phyloP scores from a whole-genome alignment of 2,113 vertebrate species.

The Manacus vitellinus region DNA sequence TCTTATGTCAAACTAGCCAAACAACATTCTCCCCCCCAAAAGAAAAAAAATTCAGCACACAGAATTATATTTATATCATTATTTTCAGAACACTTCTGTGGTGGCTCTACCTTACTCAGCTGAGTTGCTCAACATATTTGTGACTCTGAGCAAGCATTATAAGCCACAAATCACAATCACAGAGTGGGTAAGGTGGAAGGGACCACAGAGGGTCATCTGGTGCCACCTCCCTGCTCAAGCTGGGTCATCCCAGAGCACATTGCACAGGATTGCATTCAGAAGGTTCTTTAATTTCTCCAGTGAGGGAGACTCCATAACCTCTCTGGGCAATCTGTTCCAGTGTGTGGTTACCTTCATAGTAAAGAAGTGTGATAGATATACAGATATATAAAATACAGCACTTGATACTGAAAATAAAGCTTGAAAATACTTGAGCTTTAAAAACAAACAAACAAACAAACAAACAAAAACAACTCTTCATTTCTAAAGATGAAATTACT shows the following conservation, averaged over 20 bases:
- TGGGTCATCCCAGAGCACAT: too few species aligned
- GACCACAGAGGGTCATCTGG: background rate
- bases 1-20: background rate
- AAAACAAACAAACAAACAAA: background rate
- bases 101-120: background rate
- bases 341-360: background rate
- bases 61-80: background rate
- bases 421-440: background rate
- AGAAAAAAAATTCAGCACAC: background rate
- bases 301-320: background rate
- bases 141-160: background rate
- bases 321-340: background rate
- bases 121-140: background rate
- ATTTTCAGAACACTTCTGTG: background rate
- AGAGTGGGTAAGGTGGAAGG: background rate
- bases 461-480: background rate
- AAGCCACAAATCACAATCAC: background rate
- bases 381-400: background rate
- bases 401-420: background rate
- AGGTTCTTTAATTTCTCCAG: background rate
- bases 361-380: background rate
- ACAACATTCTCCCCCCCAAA: rapidly evolving
- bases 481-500: background rate
- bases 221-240: background rate
- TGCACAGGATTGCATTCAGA: background rate